Conservation (phyloP, 2,113 vertebrate genomes). For the Ctenomys sociabilis region DNA sequence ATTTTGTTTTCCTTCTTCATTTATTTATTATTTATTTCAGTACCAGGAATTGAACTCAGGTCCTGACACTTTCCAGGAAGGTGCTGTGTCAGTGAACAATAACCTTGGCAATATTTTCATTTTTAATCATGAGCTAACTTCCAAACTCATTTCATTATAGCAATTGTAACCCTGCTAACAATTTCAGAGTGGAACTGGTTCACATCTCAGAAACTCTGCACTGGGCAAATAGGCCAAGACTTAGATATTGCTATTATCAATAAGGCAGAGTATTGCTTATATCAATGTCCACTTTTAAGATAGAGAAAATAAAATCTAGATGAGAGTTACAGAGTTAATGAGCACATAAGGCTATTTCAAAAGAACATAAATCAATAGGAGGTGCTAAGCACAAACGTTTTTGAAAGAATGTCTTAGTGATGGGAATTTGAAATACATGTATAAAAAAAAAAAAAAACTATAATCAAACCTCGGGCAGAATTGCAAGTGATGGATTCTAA, state of each 20-base stretch:
- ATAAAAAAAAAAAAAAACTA: conserved; percentile 3
- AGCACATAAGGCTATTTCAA: not conserved
- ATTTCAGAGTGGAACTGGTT: not conserved
- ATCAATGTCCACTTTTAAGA: conserved; percentile 11
- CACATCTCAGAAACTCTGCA: conserved; percentile 19
- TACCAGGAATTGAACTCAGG: too few species aligned
- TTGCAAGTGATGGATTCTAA: not conserved
- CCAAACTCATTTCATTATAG: not conserved
- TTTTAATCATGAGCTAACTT: not conserved
- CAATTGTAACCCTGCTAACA: not conserved
- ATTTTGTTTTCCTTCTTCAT: not conserved
- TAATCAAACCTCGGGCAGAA: not conserved
- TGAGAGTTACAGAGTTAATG: conserved; percentile 35
- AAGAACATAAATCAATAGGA: conserved; percentile 35
- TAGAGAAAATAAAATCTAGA: conserved; percentile 37
- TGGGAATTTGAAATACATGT: not conserved
- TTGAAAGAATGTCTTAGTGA: not conserved
- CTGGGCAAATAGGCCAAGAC: not conserved
- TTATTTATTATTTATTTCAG: not conserved
- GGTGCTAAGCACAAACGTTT: not conserved
- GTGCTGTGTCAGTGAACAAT: too few species aligned
- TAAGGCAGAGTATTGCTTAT: not conserved
- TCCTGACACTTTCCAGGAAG: too few species aligned
- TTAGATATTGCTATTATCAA: not conserved
- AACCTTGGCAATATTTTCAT: not conserved